phyloP scores from a whole-genome alignment of 2,888 invertebrate genomes.

The Drosophila mimica region DNA sequence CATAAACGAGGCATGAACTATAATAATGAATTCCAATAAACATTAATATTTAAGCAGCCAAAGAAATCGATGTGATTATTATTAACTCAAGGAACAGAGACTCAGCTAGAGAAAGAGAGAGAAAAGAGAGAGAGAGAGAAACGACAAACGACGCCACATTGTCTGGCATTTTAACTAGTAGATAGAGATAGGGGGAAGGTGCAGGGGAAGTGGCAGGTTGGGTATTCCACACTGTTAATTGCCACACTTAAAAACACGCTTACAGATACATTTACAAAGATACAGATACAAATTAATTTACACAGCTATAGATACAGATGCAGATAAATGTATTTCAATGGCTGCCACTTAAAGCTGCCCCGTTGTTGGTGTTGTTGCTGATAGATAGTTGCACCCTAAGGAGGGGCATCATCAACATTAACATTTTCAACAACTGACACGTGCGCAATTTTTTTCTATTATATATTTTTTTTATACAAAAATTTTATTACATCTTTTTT shows the following conservation, averaged over 20 bases:
- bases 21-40: slow-evolving; percentile 47
- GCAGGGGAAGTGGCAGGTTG: not conserved
- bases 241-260: slow-evolving; percentile 31
- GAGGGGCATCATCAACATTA: not conserved
- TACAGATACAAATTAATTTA: slow-evolving; percentile 16
- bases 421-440: slow-evolving; percentile 50
- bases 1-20: not conserved
- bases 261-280: slow-evolving; percentile 10
- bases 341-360: slow-evolving; percentile 59
- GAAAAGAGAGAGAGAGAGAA: not conserved
- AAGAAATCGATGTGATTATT: slow-evolving; percentile 70
- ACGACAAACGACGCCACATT: slow-evolving; percentile 60
- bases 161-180: slow-evolving; percentile 50
- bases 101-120: not conserved
- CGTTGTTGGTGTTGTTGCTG: not conserved
- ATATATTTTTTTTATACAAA: not conserved
- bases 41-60: slow-evolving; percentile 17
- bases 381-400: not conserved
- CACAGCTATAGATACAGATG: not conserved
- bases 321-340: slow-evolving; percentile 59
- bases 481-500: slow-evolving; percentile 30
- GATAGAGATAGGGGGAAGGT: not conserved
- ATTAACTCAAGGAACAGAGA: slow-evolving; percentile 24
- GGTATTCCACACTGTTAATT: slow-evolving; percentile 53
- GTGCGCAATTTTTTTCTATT: slow-evolving; percentile 10